Evolutionary conservation across 2,113 vertebrate genomes (phyloP).

Genomic region (Platichthys stellatus): DNA sequence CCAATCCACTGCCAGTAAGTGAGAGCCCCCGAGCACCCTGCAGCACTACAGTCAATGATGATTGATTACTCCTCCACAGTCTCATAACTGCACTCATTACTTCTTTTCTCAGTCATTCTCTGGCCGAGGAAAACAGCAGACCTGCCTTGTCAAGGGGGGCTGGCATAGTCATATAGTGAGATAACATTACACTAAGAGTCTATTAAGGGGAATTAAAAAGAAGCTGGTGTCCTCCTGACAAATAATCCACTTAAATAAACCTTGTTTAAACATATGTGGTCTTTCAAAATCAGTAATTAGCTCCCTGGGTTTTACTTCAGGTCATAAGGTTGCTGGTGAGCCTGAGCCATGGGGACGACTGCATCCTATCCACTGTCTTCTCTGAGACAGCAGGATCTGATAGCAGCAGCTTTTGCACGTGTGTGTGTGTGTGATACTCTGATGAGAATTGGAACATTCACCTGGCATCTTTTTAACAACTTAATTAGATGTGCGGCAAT

Average conservation of each 20-base stretch:
- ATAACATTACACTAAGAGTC: background rate
- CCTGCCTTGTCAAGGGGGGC: constrained; percentile 31
- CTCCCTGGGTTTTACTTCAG: constrained; percentile 34
- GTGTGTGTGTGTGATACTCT: background rate
- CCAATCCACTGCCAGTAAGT: constrained; percentile 46
- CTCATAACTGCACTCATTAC: constrained; percentile 73
- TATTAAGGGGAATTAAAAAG: constrained; percentile 14
- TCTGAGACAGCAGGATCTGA: constrained; percentile 5
- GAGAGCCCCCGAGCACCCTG: constrained; percentile 58
- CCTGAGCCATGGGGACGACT: constrained; percentile 17
- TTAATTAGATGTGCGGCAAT: constrained; percentile 61
- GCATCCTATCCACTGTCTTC: constrained; percentile 13
- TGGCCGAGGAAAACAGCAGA: constrained; percentile 28
- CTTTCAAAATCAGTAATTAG: constrained; percentile 51
- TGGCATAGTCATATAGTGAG: constrained; percentile 10
- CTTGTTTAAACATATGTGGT: constrained; percentile 24
- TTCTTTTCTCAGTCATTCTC: constrained; percentile 47
- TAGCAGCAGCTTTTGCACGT: background rate
- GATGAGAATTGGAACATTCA: constrained; percentile 50
- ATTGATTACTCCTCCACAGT: constrained; percentile 71
- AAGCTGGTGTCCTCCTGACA: constrained; percentile 10
- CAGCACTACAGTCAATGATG: constrained; percentile 71
- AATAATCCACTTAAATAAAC: background rate
- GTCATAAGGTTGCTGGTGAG: constrained; percentile 29
- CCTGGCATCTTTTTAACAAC: constrained; percentile 48